These are phyloP conservation scores for Lynx canadensis DNA, from an alignment of 2,113 vertebrate species.

Conservation along the genomic window DNA sequence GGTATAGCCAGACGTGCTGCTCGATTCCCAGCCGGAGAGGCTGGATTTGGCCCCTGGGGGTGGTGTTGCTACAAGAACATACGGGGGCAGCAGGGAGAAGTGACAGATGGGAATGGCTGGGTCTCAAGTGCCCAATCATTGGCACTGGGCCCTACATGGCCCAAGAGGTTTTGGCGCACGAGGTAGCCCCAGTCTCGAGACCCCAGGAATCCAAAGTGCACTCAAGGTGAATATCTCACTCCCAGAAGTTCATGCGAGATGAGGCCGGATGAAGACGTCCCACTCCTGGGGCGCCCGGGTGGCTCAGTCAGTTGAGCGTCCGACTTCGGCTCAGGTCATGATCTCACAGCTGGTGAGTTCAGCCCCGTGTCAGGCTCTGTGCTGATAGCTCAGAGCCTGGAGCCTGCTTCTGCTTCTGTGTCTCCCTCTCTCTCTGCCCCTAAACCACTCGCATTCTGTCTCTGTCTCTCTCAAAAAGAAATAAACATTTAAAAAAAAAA, in stretches of 20 bases:
- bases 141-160: no score
- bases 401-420: no score
- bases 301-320: no score
- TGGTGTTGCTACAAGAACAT: neutral
- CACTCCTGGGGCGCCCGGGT: neutral
- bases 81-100: neutral
- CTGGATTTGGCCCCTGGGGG: neutral
- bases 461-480: no score
- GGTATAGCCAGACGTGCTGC: accelerated
- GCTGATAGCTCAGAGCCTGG: no score
- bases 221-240: neutral
- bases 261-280: no score
- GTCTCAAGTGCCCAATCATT: neutral
- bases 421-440: no score
- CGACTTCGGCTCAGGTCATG: no score
- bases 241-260: neutral
- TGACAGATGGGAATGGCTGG: neutral
- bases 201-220: neutral
- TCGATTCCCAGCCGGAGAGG: neutral
- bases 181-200: neutral
- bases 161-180: neutral
- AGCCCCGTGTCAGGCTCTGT: accelerated
- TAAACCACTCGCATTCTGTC: no score
- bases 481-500: no score
- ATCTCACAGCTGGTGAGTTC: no score